phyloP scores from a whole-genome alignment of 2,888 invertebrate species.

The Cylindroiulus punctatus region DNA sequence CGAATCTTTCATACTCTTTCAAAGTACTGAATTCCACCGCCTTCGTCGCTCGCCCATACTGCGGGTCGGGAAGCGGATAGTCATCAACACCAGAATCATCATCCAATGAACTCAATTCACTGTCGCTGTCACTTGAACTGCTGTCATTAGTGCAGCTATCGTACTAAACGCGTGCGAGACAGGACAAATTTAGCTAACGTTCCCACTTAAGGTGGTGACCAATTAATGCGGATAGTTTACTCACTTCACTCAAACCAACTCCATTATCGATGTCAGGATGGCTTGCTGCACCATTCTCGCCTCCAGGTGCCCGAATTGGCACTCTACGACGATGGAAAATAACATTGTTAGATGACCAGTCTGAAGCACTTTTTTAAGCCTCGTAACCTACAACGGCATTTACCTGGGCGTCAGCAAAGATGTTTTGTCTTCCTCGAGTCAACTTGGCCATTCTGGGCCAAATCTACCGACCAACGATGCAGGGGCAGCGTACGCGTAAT shows the following conservation, averaged over 20 bases:
- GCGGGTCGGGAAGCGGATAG: constrained; percentile 79
- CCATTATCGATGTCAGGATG: constrained; percentile 52
- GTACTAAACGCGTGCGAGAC: constrained; percentile 6
- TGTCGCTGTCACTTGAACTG: constrained; percentile 49
- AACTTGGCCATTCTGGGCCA: constrained; percentile 97
- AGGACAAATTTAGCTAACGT: not conserved
- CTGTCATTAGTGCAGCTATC: constrained; percentile 53
- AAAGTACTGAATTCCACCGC: constrained; percentile 69
- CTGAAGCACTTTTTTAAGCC: not conserved
- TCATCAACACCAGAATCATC: constrained; percentile 73
- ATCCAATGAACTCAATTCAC: constrained; percentile 62
- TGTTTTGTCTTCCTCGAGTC: constrained; percentile 75
- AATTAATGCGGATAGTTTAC: not conserved
- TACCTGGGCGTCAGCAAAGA: constrained; percentile 53
- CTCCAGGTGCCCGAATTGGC: constrained; percentile 51
- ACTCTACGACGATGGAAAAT: constrained; percentile 23
- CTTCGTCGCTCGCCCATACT: constrained; percentile 71
- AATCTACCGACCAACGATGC: constrained; percentile 74
- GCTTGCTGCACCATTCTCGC: constrained; percentile 52
- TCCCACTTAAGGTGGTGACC: constrained; percentile 1
- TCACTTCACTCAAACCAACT: constrained; percentile 51
- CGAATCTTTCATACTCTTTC: constrained; percentile 81
- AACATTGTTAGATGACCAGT: not conserved
- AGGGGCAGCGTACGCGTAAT: constrained; percentile 54
- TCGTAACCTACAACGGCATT: not conserved